Evolutionary conservation across 2,888 invertebrate genomes (phyloP), one percentile per base, ranked within the genome.

Genomic region (Eupithecia tripunctaria): DNA sequence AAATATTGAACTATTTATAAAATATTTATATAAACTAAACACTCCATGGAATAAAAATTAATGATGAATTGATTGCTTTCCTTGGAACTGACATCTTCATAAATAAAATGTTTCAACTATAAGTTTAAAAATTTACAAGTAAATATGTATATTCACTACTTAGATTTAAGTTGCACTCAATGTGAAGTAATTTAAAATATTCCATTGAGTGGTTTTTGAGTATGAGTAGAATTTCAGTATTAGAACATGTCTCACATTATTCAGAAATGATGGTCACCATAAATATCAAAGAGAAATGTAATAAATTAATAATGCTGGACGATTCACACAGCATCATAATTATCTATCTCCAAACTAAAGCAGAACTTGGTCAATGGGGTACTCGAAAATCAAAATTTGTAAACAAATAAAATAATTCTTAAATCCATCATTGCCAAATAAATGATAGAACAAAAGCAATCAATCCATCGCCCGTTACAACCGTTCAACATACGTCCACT

Each of bases 401-500:
- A 56, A 56, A 12, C 0, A 14, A 56, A 56, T 5, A 2, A 32
- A 25, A 18, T n/a, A 63, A 60, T 67, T 41, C 43, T 41, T 10
- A 51, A 65, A 63, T 41, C 25, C 18, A 25, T 10, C 60, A 6
- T 43, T 38, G 66, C 81, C 8, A 25, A 56, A 56, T 56, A 25
- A 56, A 56, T 21, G 12, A 4, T 1, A 10, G 12, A 12, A 25
- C 56, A 56, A 84, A 79, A 86, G 86, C 88, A 88, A 82, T 85
- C 86, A 81, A 88, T 75, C 78, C 86, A 82, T 79, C 77, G 1
- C 27, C 73, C 76, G 62, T 79, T 79, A 79, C 79, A 79, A 76
- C 77, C 71, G 62, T 70, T 38, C 78, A 89, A 92, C 70, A 75
- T 74, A 93, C 91, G 89, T 93, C 93, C 92, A 93, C 93, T 88